These are phyloP conservation scores for Lepus oiostolus DNA, from an alignment of 2,797 vertebrate genomes.

Conservation along the genomic window DNA sequence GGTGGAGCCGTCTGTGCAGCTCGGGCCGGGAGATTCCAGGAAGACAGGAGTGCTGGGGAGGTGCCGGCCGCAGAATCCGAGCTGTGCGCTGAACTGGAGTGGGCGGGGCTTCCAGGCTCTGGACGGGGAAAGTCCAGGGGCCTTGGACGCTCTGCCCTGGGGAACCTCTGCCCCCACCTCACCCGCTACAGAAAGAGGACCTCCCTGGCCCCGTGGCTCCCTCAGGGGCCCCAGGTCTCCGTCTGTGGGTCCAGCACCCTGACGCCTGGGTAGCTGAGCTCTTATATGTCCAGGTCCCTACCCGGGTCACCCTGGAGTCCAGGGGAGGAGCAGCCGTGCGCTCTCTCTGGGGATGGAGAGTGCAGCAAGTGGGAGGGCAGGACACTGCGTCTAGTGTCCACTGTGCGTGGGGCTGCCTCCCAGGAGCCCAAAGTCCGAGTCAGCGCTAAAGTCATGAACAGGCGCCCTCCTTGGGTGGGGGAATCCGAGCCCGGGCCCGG, in stretches of 20 bases:
- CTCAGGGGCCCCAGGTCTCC: neutral
- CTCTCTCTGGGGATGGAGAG: neutral
- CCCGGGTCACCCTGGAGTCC: neutral
- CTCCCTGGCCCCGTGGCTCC: neutral
- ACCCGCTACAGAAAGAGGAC: neutral
- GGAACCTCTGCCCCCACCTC: too few species aligned
- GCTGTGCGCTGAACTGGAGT: neutral
- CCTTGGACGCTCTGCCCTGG: neutral
- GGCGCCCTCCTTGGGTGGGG: neutral
- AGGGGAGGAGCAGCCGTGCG: neutral
- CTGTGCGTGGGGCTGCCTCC: rapidly evolving
- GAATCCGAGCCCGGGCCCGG: neutral
- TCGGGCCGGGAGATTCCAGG: neutral
- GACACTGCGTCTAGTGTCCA: neutral
- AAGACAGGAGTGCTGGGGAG: neutral
- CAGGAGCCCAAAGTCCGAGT: neutral
- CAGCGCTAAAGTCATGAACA: neutral
- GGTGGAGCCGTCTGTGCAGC: neutral
- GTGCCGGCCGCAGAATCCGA: neutral
- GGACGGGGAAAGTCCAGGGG: neutral
- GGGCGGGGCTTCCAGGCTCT: neutral
- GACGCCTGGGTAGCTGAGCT: neutral
- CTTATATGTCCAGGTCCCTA: neutral
- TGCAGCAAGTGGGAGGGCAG: neutral
- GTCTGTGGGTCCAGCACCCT: neutral